Evolutionary conservation across 2,797 vertebrate genomes (phyloP), one percentile per base, ranked within the genome.

Genomic region (Anabacerthia variegaticeps): DNA sequence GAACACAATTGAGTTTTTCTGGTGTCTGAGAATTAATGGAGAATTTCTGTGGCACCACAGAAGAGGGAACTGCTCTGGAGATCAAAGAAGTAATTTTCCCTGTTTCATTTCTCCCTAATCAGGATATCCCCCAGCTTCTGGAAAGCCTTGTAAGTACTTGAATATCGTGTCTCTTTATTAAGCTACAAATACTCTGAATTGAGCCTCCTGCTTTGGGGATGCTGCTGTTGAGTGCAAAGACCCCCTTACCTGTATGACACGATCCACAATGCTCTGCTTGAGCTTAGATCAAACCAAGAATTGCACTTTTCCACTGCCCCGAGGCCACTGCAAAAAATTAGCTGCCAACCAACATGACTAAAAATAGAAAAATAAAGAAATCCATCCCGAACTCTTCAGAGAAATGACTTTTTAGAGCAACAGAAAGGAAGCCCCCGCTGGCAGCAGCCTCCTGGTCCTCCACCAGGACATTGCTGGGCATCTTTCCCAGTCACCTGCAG

Each of bases 381-480:
- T 28, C 27, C 0, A 0, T n/a, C 10, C 32, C 0, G 3, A 15
- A 9, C 11, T 73, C 81, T 37, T 84, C 6, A 1, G 1, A 91
- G 24, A 22, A 39, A 69, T 24, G 8, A 20, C 30, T 79, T 89
- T 62, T 86, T 17, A 3, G 19, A 83, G 72, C 28, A 34, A 3
- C 2, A 21, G 34, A 27, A 54, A 67, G 58, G 48, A 62, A 87
- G 9, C 8, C 30, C 36, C 36, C 3, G 12, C 24, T 55, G 51
- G 37, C 41, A 39, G 21, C 39, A 63, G 26, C 56, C 63, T 91
- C 84, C 39, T 22, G 20, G 16, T 88, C 22, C 78, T 80, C 28
- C 81, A 73, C 21, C 52, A 44, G 28, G 11, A 56, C 5, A 2
- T 11, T 26, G 15, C 43, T 63, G 36, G 10, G n/a, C 44, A 39